phyloP scores from a whole-genome alignment of 2,888 invertebrate genomes.

The Euplexia lucipara region DNA sequence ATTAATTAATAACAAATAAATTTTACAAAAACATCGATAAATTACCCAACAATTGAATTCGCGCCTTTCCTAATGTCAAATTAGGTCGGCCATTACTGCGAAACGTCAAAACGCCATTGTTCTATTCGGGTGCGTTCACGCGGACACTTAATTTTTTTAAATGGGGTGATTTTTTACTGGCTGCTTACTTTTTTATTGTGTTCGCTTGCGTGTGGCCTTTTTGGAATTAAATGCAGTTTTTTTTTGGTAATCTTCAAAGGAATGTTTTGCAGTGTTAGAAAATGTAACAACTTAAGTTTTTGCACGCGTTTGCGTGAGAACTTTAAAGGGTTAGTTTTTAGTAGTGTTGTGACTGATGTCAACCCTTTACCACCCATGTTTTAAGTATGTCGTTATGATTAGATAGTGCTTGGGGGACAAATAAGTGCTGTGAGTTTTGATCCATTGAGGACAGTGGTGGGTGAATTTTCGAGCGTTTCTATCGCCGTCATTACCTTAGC shows the following conservation, averaged over 20 bases:
- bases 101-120: slow-evolving; percentile 77
- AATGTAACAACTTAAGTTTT: slow-evolving; percentile 63
- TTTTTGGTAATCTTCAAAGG: slow-evolving; percentile 57
- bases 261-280: slow-evolving; percentile 58
- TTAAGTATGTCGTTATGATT: not conserved
- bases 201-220: slow-evolving; percentile 64
- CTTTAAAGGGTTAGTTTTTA: slow-evolving; percentile 28
- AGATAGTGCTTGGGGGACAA: not conserved
- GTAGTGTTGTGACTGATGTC: slow-evolving; percentile 32
- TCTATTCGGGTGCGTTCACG: slow-evolving; percentile 83
- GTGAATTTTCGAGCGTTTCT: no score
- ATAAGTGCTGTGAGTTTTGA: not conserved
- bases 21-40: slow-evolving; percentile 87
- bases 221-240: slow-evolving; percentile 44
- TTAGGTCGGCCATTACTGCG: slow-evolving; percentile 85
- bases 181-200: slow-evolving; percentile 48
- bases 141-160: slow-evolving; percentile 78
- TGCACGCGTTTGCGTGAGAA: slow-evolving; percentile 65
- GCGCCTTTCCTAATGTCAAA: slow-evolving; percentile 89
- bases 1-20: slow-evolving; percentile 84
- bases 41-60: slow-evolving; percentile 88
- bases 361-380: slow-evolving; percentile 49
- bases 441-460: no score
- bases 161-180: slow-evolving; percentile 77
- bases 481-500: no score